phyloP scores from a whole-genome alignment of 2,797 vertebrate genomes.

The Onychomys leucogaster region DNA sequence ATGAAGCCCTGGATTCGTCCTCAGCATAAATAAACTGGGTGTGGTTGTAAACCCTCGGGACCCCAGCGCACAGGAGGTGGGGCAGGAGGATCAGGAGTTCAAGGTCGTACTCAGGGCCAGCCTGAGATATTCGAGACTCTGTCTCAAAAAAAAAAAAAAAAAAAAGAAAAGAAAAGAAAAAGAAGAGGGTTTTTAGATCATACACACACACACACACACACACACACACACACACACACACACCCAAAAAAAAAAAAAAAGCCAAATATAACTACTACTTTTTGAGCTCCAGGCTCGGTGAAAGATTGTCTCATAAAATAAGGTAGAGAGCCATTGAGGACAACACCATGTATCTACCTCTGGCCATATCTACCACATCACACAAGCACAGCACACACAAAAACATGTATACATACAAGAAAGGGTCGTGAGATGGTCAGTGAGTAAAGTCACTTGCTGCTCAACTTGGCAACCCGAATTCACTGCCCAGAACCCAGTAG shows the following conservation, averaged over 20 bases:
- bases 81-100: not conserved
- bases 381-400: not conserved
- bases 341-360: not conserved
- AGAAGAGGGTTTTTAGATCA: not conserved
- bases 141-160: not conserved
- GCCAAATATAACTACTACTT: not conserved
- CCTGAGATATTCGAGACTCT: not conserved
- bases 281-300: not conserved
- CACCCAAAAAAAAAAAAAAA: not conserved
- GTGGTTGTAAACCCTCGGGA: not conserved
- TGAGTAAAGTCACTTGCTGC: not conserved
- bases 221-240: not conserved
- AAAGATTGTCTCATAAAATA: not conserved
- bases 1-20: not conserved
- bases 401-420: not conserved
- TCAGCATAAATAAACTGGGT: not conserved
- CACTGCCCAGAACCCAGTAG: not conserved
- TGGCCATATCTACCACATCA: not conserved
- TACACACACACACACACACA: no score
- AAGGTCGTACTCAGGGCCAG: not conserved
- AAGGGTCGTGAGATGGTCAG: not conserved
- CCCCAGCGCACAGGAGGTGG: not conserved
- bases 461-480: no score
- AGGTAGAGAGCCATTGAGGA: not conserved
- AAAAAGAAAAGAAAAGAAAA: not conserved